These are phyloP conservation scores for Eptatretus atami DNA, from an alignment of 2,797 vertebrate genomes.

Conservation along the genomic window DNA sequence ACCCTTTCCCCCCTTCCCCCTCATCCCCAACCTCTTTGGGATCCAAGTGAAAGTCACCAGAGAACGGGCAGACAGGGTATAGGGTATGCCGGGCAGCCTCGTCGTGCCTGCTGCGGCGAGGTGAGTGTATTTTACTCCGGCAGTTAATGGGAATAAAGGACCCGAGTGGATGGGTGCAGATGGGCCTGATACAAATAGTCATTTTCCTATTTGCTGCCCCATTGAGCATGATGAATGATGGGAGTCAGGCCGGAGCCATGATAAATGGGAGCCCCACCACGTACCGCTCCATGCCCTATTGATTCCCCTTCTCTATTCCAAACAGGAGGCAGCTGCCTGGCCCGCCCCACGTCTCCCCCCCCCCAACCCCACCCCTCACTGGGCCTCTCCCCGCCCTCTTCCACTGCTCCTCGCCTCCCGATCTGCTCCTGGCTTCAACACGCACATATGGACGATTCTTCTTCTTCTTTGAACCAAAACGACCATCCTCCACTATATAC, in stretches of 20 bases:
- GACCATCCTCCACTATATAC: too few species aligned
- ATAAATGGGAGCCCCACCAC: slow-evolving; percentile 99
- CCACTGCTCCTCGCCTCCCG: not conserved
- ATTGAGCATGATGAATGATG: slow-evolving; percentile 99
- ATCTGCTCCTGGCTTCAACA: not conserved
- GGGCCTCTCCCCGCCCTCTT: not conserved
- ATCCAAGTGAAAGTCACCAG: too few species aligned
- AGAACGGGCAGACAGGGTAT: too few species aligned
- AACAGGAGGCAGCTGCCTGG: slow-evolving; percentile 99
- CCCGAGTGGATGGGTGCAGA: slow-evolving; percentile 99
- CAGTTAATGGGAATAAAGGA: slow-evolving; percentile 99
- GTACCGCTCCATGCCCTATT: slow-evolving; percentile 99
- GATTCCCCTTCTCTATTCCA: slow-evolving; percentile 99
- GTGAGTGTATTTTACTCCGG: slow-evolving; percentile 96
- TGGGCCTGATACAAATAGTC: slow-evolving; percentile 99
- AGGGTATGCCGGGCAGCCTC: too few species aligned
- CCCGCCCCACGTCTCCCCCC: slow-evolving; percentile 10
- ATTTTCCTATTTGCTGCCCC: slow-evolving; percentile 99
- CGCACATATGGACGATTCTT: too few species aligned
- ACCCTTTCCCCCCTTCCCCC: too few species aligned
- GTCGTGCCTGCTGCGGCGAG: slow-evolving; percentile 21
- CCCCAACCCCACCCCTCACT: not conserved
- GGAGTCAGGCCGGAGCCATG: slow-evolving; percentile 99
- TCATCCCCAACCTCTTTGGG: too few species aligned
- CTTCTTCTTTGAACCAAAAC: too few species aligned